Percentiles rank a stretch among this genome's conserved stretches.
phyloP scores from a whole-genome alignment of 2,797 vertebrate genomes.

The Anolis apletophallus region DNA sequence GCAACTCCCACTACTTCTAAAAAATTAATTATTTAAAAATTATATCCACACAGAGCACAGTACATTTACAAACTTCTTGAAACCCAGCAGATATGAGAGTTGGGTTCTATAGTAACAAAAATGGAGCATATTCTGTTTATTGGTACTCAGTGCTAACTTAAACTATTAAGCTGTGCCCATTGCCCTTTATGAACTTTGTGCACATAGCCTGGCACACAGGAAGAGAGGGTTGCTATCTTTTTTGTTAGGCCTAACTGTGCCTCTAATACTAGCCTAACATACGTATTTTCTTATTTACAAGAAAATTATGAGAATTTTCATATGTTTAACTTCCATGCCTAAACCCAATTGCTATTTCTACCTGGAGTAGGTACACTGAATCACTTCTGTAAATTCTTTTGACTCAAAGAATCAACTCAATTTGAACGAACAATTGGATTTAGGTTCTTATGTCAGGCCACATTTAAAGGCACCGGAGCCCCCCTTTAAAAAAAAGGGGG shows the following conservation, averaged over 20 bases:
- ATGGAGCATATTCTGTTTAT: neutral
- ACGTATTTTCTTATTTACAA: neutral
- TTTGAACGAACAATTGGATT: no score
- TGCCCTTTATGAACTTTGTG: neutral
- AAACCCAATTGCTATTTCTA: no score
- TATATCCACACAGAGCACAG: constrained; percentile 64
- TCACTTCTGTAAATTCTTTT: no score
- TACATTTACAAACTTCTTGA: neutral
- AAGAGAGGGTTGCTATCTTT: neutral
- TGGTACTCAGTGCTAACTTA: neutral
- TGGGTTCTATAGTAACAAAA: neutral
- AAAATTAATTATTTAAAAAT: constrained; percentile 72
- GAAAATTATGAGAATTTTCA: neutral
- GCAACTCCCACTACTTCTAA: constrained; percentile 53
- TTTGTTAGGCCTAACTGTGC: neutral
- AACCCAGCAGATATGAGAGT: neutral
- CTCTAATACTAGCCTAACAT: neutral
- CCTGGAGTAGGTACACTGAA: no score
- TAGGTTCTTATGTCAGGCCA: neutral
- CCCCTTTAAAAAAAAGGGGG: no score
- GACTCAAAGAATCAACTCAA: no score
- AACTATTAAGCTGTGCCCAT: neutral
- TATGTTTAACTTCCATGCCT: neutral
- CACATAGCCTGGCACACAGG: neutral
- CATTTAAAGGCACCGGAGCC: neutral